Base-by-base conservation (phyloP, 2,888 invertebrate species). In the Zhengitettix transpicula region DNA sequence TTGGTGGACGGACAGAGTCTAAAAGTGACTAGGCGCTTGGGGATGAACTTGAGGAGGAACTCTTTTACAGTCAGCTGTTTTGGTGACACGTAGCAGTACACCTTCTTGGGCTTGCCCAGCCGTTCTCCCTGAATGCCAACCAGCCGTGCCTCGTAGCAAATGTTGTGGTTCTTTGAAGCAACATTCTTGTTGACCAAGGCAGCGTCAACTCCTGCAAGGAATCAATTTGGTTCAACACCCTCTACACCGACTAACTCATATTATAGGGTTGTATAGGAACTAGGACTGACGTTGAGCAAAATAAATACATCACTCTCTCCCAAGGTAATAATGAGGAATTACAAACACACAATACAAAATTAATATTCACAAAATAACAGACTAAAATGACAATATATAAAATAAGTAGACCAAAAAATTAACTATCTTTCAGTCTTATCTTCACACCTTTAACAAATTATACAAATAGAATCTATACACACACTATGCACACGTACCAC, bases 1-100 rank as follows among this genome's bases (percentile, higher is more conserved):
- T 94, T 95, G 58, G 95, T 95, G 63, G 93, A 93, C 17, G 95
- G 95, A 71, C 94, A 94, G 59, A 96, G 80, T 47, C 95, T 81
- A 76, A 93, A 95, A 47, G 93, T 91, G 62, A 87, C 89, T 67
- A 95, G 80, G 68, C 93, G 80, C 75, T 92, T 94, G 58, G 93
- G 94, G 69, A 95, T 91, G 72, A 96, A 88, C 76, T 90, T 92
- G 67, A 95, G 78, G 67, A 94, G 82, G 78, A 90, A 89, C 76
- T 96, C 95, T 76, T 94, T 94, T 69, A 96, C 81, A 60, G 89
- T 91, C 66, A 96, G 79, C 77, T 89, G 94, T 74, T 93, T 91
- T 57, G 93, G 89, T 60, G 90, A 92, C 68, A 95, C 85, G 73
- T 89, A 92, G 74, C 91, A 89, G 65, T 88, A 82, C 62, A 95